These are phyloP conservation scores for Spinus pinus DNA, from an alignment of 2,797 vertebrate species.

Conservation along the genomic window DNA sequence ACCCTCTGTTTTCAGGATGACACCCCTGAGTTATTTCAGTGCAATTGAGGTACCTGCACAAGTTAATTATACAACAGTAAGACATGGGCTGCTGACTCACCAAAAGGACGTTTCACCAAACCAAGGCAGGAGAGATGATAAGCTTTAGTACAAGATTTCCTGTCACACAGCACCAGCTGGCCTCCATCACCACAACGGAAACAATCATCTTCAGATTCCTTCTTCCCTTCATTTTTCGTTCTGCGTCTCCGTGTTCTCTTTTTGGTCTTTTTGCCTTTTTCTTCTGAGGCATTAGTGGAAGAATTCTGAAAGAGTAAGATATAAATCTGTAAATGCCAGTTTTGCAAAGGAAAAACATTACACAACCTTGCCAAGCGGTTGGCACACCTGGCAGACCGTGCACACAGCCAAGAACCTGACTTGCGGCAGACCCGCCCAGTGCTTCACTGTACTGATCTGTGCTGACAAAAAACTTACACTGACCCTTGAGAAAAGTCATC, in stretches of 20 bases:
- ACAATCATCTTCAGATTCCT: constrained; percentile 93
- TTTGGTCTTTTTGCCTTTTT: constrained; percentile 89
- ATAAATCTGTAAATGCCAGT: not conserved
- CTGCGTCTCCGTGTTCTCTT: constrained; percentile 83
- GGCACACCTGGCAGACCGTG: not conserved
- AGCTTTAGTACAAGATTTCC: constrained; percentile 93
- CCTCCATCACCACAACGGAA: constrained; percentile 96
- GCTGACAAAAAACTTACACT: not conserved
- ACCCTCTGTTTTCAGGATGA: not conserved
- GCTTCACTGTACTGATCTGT: not conserved
- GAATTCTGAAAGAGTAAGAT: constrained; percentile 68
- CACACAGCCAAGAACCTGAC: not conserved
- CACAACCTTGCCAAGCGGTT: not conserved
- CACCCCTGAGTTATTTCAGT: not conserved
- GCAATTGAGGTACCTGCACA: not conserved
- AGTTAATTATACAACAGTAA: not conserved
- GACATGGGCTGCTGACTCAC: constrained; percentile 72
- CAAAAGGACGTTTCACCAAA: constrained; percentile 93
- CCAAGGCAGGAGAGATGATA: constrained; percentile 95
- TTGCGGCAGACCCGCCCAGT: not conserved
- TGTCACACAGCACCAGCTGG: constrained; percentile 92
- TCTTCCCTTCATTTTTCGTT: constrained; percentile 83
- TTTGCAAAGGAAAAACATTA: not conserved
- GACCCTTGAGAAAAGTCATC: not conserved
- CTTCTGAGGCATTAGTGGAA: constrained; percentile 81